Conservation (phyloP, 2,797 vertebrate species). For the Peromyscus melanophrys region DNA sequence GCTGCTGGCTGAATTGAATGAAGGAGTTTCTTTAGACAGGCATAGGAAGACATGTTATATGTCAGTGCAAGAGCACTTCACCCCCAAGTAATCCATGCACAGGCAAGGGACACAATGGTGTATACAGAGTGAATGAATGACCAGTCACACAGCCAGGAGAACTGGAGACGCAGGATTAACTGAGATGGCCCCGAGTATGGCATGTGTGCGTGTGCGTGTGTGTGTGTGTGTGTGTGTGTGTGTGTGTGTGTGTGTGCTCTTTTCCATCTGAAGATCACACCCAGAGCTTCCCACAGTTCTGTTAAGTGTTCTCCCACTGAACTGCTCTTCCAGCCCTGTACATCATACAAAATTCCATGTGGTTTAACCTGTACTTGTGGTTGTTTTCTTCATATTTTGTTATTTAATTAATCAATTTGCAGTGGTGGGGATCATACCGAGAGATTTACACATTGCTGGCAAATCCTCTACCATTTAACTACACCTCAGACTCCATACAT, state of each 20-base stretch:
- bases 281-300: not conserved
- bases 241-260: not conserved
- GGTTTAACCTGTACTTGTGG: conserved; percentile 37
- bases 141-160: not conserved
- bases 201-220: not conserved
- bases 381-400: not conserved
- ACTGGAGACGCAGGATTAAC: not conserved
- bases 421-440: not conserved
- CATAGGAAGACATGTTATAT: not conserved
- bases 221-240: not conserved
- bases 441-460: not conserved
- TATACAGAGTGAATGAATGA: not conserved
- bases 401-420: not conserved
- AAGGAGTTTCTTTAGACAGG: not conserved
- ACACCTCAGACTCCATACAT: not conserved
- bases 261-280: not conserved
- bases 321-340: not conserved
- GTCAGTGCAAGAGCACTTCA: not conserved
- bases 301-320: not conserved
- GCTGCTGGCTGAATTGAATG: conserved; percentile 6
- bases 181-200: not conserved
- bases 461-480: not conserved
- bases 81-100: rapidly evolving
- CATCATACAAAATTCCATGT: conserved; percentile 19
- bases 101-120: not conserved